Base-by-base conservation (phyloP, 2,797 vertebrate species). In the Urocyon cinereoargenteus region DNA sequence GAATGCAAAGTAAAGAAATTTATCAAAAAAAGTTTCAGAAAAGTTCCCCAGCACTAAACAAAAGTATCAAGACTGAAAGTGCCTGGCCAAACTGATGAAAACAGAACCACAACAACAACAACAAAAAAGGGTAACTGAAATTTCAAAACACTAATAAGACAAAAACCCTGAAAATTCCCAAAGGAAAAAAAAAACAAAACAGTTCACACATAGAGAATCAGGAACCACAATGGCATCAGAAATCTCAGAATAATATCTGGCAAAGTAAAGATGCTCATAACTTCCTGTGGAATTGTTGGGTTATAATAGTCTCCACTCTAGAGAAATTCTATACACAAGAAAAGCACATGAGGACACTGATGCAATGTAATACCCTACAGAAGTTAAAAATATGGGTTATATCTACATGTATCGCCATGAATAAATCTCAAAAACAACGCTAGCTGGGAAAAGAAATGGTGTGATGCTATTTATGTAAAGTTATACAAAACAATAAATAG, bases 121-220 rank as follows among this genome's bases (percentile, higher is more conserved):
- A 18, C 26, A 28, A 87, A 88, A 94, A 68, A 79, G 70, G 31
- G 6, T 36, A 91, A 95, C 26, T 70, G 31, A 96, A 93, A 87
- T 94, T 81, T 94, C 86, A 73, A 94, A 95, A 97, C n/a, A 96
- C 21, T 82, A 34, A 0, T 72, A 86, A 93, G 45, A 92, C 66
- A 93, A 90, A 92, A 96, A 66, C 86, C 49, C 64, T 93, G 79
- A 93, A 91, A 89, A 81, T 94, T 94, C 73, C 87, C 90, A 95
- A 55, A 82, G 45, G 49, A 61, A 24, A 49, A 64, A 64, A 83
- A 92, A 24, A 49, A 64, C 59, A 83, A 92, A 95, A 88, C 21
- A 96, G 12, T 68, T 86, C 84, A 77, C 59, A 91, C 11, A 34
- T 0, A 82, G 26, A 89, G 24, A 94, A 93, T 55, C 19, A 88